Base-by-base conservation (phyloP, 1,140 invertebrate species). In the Stegodyphus mimosarum region DNA sequence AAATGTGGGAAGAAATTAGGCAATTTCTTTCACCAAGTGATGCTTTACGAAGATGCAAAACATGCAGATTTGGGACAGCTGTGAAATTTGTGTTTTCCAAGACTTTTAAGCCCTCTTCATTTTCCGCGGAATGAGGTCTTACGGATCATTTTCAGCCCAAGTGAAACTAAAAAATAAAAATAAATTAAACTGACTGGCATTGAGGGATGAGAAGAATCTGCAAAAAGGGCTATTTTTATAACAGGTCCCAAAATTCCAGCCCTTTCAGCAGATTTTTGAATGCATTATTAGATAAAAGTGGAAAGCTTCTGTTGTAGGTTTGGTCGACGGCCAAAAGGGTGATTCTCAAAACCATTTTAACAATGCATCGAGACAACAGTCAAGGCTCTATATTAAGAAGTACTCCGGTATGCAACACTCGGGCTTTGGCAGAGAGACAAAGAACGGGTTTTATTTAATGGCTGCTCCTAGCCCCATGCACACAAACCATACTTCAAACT, bases 271-370 rank as follows among this genome's bases (percentile, higher is more conserved):
- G 83, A 86, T 86, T 86, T 86, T 86, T 86, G 74, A 86, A 86
- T 86, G 83, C 83, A 86, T 86, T 86, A 86, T 84, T 86, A 86
- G 83, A 86, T 86, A 86, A 86, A 86, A 77, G 83, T 78, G 83
- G 83, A 86, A 86, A 86, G 83, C 83, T 86, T 71, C 83, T 77
- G 83, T 77, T 78, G 75, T 77, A 86, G 75, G 74, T 71, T 86
- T 86, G 83, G 83, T 77, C 52, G 48, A 64, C 66, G 33, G 83
- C 83, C 83, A 86, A 86, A 70, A 86, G 83, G 74, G 83, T 78
- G 83, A 86, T 78, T 86, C 81, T 77, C 53, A 77, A 64, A 77
- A 73, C 74, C 83, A 86, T 86, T 86, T 86, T 86, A 86, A 86
- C 83, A 86, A 86, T 86, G 83, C 83, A 86, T 86, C 75, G 83